Evolutionary conservation across 2,797 vertebrate species (phyloP), one percentile per base, ranked within the genome.

Genomic region (Acipenser oxyrinchus): DNA sequence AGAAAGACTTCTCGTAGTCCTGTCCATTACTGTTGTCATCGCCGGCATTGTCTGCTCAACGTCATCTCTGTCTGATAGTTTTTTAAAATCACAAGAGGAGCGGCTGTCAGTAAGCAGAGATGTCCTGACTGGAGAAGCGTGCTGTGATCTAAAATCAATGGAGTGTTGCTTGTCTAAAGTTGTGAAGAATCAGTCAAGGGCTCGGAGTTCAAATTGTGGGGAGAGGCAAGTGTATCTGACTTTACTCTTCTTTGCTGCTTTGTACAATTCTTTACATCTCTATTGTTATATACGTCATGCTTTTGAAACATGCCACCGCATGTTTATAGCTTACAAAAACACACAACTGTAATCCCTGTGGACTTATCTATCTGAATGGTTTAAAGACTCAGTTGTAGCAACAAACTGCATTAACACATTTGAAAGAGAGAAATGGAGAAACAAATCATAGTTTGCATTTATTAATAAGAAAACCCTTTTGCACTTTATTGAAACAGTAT

Each of bases 71-170:
- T 23, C 55, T 58, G 55, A 10, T 58, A 58, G 55, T n/a, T 58
- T 6, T 58, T 58, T 58, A 4, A 10, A 23, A 23, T 23, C 23
- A 23, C 23, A 23, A n/a, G 3, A n/a, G 9, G 55, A 58, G 2
- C 9, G 9, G 10, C 55, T 58, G 55, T 58, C 12, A 66, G 23
- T 3, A n/a, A n/a, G n/a, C 37, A 49, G 23, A 55, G 65, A 5
- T 49, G 49, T 50, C 18, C 50, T 6, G 53, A 10, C 49, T 37
- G 6, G 8, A 57, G 37, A 3, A 61, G 59, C 49, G 49, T 48
- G 23, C 51, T 66, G 55, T 64, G 68, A 64, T 59, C 55, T 59
- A 15, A 23, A 63, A 57, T 66, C 51, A 59, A 55, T 50, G 49
- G 11, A 62, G 57, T 49, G 7, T 48, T 23, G 15, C 12, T 63